Evolutionary conservation across 2,888 invertebrate genomes (phyloP).

Genomic region (Noctua janthina): DNA sequence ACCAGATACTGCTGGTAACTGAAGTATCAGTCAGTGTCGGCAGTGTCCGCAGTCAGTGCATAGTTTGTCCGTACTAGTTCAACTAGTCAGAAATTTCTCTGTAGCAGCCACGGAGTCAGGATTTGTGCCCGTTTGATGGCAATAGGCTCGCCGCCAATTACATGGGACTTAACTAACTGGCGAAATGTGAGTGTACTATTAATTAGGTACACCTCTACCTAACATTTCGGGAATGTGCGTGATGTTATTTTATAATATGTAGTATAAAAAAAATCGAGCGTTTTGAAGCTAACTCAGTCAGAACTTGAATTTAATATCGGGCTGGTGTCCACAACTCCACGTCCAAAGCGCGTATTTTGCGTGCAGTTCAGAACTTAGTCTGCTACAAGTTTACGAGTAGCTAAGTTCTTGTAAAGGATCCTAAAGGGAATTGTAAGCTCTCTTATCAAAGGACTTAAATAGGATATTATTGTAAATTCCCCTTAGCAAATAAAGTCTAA

Average conservation of each 20-base stretch:
- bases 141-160: no score
- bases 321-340: not conserved
- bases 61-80: not conserved
- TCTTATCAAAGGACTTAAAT: not conserved
- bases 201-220: no score
- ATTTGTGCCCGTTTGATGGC: no score
- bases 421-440: not conserved
- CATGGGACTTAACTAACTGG: no score
- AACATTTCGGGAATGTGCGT: no score
- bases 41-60: not conserved
- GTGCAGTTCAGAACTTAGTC: not conserved
- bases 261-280: not conserved
- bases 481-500: not conserved
- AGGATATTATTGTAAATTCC: not conserved
- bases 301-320: not conserved
- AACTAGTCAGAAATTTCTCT: not conserved
- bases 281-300: not conserved
- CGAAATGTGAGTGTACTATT: no score
- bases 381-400: not conserved
- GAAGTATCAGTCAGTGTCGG: not conserved
- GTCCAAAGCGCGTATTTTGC: not conserved
- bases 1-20: not conserved
- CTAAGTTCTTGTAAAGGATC: not conserved
- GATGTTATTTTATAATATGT: not conserved
- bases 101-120: no score